phyloP scores from a whole-genome alignment of 2,113 vertebrate species.

The Connochaetes taurinus region DNA sequence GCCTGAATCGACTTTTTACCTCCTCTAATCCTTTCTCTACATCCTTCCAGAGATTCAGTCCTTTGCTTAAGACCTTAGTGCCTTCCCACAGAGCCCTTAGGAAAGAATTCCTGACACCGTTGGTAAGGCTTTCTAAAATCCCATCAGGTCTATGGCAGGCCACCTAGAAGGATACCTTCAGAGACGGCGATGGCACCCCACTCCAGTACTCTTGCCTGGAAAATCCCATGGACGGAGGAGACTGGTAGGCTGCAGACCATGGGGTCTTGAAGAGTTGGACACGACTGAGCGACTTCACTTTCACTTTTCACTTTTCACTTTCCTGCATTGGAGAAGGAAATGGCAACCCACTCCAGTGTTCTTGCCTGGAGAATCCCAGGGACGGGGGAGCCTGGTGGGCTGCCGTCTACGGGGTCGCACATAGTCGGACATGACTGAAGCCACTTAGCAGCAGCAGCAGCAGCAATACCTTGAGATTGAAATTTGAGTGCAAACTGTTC shows the following conservation, averaged over 20 bases:
- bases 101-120: not conserved
- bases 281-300: too few relatives aligned
- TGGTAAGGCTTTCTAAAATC: not conserved
- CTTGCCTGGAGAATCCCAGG: too few relatives aligned
- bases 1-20: not conserved
- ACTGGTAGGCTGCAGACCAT: too few relatives aligned
- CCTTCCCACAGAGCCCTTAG: not conserved
- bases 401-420: too few relatives aligned
- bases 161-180: not conserved
- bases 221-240: too few relatives aligned
- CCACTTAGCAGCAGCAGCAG: not conserved
- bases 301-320: too few relatives aligned
- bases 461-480: not conserved
- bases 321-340: too few relatives aligned
- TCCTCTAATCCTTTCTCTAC: not conserved
- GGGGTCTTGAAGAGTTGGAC: rapidly evolving
- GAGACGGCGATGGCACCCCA: too few relatives aligned
- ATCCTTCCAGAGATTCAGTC: not conserved
- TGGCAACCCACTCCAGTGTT: too few relatives aligned
- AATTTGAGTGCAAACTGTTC: not conserved
- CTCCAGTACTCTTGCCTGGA: too few relatives aligned
- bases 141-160: not conserved
- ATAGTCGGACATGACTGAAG: too few relatives aligned
- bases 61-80: not conserved
- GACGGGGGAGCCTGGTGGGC: too few relatives aligned